phyloP scores from a whole-genome alignment of 2,113 vertebrate species.

The Phylloscopus trochilus region DNA sequence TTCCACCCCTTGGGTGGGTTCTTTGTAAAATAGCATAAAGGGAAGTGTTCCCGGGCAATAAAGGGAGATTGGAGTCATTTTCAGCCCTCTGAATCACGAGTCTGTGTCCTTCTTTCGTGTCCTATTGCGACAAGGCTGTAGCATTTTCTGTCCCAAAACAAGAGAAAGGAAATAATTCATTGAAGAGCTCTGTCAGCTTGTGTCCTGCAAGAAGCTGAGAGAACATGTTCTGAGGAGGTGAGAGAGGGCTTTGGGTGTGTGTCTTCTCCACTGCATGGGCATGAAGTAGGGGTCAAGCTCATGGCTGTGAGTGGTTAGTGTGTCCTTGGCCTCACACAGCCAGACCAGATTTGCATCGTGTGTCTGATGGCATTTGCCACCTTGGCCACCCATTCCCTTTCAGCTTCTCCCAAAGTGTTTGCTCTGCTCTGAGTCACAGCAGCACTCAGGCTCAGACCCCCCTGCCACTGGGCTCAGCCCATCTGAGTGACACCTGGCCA shows the following conservation, averaged over 20 bases:
- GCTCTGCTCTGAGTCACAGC: not conserved
- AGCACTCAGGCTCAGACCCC: not conserved
- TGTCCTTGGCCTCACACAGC: not conserved
- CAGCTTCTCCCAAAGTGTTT: not conserved
- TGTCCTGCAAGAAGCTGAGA: not conserved
- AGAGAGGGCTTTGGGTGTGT: not conserved
- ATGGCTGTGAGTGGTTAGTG: not conserved
- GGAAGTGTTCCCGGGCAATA: too few species aligned
- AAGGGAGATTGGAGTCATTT: too few species aligned
- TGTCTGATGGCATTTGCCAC: fast-evolving
- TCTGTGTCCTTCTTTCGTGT: too few species aligned
- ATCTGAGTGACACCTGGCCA: fast-evolving
- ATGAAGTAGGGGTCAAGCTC: not conserved
- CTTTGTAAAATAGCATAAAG: too few species aligned
- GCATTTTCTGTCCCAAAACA: not conserved
- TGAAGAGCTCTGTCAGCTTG: not conserved
- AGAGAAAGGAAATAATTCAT: not conserved
- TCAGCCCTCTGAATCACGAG: too few species aligned
- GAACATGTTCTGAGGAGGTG: not conserved
- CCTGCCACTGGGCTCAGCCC: fast-evolving
- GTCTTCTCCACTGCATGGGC: not conserved
- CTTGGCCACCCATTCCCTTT: fast-evolving
- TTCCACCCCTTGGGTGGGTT: too few species aligned
- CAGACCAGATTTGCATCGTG: not conserved
- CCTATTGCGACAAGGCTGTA: too few species aligned